phyloP scores from a whole-genome alignment of 1,140 invertebrate species.

The Panagrolaimus sp. region DNA sequence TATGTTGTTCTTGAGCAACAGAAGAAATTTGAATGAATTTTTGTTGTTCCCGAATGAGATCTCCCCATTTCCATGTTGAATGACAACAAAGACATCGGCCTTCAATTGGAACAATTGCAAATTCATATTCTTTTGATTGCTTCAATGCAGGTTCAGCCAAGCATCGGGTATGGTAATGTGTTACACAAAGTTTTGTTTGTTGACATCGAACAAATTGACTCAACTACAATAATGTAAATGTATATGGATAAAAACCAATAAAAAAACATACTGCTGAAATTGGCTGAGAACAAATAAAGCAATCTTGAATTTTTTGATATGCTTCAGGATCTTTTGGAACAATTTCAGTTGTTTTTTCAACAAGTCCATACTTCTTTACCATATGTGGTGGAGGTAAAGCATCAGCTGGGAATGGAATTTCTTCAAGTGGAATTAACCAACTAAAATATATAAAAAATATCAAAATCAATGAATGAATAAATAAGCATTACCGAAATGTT shows the following conservation, averaged over 20 bases:
- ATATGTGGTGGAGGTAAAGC: slow-evolving; percentile 48
- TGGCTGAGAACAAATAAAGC: slow-evolving; percentile 38
- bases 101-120: slow-evolving; percentile 6
- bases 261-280: slow-evolving; percentile 35
- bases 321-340: slow-evolving; percentile 34
- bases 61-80: slow-evolving; percentile 10
- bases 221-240: neutral
- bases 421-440: slow-evolving; percentile 64
- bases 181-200: neutral
- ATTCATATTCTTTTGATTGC: neutral
- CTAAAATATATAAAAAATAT: too few species aligned
- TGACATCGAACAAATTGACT: slow-evolving; percentile 7
- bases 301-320: slow-evolving; percentile 42
- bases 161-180: slow-evolving; percentile 1
- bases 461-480: too few species aligned
- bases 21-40: neutral
- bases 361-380: slow-evolving; percentile 57
- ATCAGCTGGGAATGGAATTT: slow-evolving; percentile 65
- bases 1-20: neutral
- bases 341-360: slow-evolving; percentile 41
- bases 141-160: neutral
- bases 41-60: slow-evolving; percentile 6
- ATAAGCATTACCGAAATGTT: slow-evolving; percentile 69
- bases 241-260: neutral
- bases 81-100: neutral